phyloP scores from a whole-genome alignment of 2,797 vertebrate species.

The Lacerta agilis region DNA sequence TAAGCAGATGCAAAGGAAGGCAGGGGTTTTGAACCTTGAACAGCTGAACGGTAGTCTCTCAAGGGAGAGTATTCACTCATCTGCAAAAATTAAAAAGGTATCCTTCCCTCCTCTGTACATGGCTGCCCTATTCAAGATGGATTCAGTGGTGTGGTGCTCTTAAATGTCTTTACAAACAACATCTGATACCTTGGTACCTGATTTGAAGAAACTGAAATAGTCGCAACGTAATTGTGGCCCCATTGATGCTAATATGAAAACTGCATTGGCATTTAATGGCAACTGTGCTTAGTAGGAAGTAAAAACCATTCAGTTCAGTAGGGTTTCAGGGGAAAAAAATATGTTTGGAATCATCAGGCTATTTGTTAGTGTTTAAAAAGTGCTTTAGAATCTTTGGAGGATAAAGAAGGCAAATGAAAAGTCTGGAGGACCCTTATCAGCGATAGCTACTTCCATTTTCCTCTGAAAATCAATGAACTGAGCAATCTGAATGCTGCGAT shows the following conservation, averaged over 20 bases:
- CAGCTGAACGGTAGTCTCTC: too few relatives aligned
- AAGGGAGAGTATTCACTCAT: not conserved
- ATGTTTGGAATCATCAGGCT: not conserved
- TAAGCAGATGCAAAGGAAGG: not conserved
- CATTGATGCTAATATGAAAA: not conserved
- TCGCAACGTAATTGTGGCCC: not conserved
- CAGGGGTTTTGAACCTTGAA: not conserved
- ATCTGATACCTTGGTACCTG: not conserved
- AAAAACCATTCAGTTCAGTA: not conserved
- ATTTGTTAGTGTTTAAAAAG: conserved; percentile 25
- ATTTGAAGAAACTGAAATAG: not conserved
- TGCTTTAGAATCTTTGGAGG: conserved; percentile 36
- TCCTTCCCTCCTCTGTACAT: not conserved
- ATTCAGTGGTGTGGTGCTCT: not conserved
- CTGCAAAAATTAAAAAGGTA: not conserved
- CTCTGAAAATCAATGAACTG: conserved; percentile 51
- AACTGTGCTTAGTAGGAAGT: not conserved
- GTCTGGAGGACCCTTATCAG: conserved; percentile 16
- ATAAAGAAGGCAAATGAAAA: conserved; percentile 10
- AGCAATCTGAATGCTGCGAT: conserved; percentile 52
- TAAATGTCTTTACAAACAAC: not conserved
- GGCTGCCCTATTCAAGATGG: not conserved
- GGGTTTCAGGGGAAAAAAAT: not conserved
- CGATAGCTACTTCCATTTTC: conserved; percentile 42
- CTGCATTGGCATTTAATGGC: not conserved